Evolutionary conservation across 2,797 vertebrate species (phyloP), one percentile per base, ranked within the genome.

Genomic region (Sus cebifrons): DNA sequence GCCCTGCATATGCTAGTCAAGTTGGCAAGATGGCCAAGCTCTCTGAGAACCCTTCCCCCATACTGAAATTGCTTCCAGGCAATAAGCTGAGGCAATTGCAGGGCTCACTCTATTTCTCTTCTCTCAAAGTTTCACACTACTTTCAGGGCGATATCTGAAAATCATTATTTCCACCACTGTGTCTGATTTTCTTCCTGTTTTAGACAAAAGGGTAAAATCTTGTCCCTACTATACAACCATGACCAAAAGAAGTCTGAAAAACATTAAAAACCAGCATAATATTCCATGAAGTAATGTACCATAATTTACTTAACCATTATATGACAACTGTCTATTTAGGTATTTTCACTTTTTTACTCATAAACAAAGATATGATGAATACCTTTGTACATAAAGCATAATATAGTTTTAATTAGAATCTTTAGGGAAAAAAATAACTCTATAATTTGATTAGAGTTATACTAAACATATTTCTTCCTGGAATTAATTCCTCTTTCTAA

Each of bases 391-490:
- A 73, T 82, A 81, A 85, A 81, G 68, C 44, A 84, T 58, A 95
- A 86, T 23, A 20, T 49, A 81, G 6, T 85, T 93, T 87, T 93
- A 89, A 96, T 64, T 86, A 97, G 92, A 96, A 91, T 89, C 29
- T 79, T 89, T 60, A 79, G 13, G 40, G 29, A 74, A 92, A 67
- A 91, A 79, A 44, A 6, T 74, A 67, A 81, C 49, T 36, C 18
- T 23, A 60, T 65, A 77, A 94, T 97, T 77, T 82, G 60, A 96
- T 44, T 82, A 74, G 3, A 49, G 3, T 58, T 77, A 90, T 77
- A 70, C 64, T 75, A 96, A 96, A 77, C 44, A 65, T 27, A 87
- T 77, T 73, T 68, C 23, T 88, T 95, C 67, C 10, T 68, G 49
- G 32, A 29, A 68, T 83, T 91, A 71, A 64, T 58, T 87, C 25